Percentiles rank a stretch among this genome's conserved stretches.
phyloP scores from a whole-genome alignment of 1,140 invertebrate species.

The Contarinia nasturtii region DNA sequence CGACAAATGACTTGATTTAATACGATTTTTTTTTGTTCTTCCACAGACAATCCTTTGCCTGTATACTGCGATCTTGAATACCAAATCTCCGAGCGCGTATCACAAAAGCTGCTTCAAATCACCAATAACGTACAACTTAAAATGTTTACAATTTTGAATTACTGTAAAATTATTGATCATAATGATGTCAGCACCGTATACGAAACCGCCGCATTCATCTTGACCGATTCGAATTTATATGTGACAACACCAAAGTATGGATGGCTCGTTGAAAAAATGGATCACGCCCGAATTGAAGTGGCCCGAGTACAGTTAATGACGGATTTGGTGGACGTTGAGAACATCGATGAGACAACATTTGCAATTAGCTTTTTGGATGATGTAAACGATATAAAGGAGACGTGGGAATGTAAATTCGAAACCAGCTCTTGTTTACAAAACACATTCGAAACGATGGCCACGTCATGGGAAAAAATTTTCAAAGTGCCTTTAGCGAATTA shows the following conservation, averaged over 20 bases:
- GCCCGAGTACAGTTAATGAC: constrained; percentile 25
- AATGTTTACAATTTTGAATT: constrained; percentile 25
- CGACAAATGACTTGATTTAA: background rate
- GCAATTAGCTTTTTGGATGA: constrained; percentile 19
- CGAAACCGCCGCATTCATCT: constrained; percentile 17
- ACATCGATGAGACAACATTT: constrained; percentile 9
- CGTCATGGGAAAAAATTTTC: constrained; percentile 19
- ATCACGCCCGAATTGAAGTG: constrained; percentile 13
- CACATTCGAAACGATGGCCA: constrained; percentile 15
- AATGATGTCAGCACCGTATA: constrained; percentile 12
- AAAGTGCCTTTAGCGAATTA: constrained; percentile 13
- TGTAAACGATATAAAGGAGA: constrained; percentile 15
- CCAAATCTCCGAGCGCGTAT: constrained; percentile 16
- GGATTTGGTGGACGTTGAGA: constrained; percentile 32
- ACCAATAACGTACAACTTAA: constrained; percentile 17
- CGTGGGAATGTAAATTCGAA: constrained; percentile 18
- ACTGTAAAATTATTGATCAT: constrained; percentile 17
- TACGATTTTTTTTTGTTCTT: background rate
- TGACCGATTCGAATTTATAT: constrained; percentile 19
- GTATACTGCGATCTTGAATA: constrained; percentile 25
- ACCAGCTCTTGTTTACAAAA: constrained; percentile 13
- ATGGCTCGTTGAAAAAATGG: constrained; percentile 17
- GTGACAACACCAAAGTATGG: constrained; percentile 23
- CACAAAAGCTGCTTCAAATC: constrained; percentile 11
- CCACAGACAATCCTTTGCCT: constrained; percentile 24